Evolutionary conservation across 2,888 invertebrate species (phyloP).

Genomic region (Cheilosia vulpina): DNA sequence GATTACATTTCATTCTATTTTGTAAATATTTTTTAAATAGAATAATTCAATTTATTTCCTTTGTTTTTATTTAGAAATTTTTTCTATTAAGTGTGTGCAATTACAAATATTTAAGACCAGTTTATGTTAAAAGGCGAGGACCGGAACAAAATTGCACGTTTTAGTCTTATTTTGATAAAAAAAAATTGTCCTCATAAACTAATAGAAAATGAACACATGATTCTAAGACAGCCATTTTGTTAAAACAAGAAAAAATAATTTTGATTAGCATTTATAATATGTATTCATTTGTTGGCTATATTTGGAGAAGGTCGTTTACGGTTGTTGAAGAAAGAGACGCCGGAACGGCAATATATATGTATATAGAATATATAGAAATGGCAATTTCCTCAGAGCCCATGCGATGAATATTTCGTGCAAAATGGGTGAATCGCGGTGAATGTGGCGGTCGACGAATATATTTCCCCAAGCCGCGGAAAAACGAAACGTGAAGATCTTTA

Average conservation of each 20-base stretch:
- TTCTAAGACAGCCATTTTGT: conserved; percentile 53
- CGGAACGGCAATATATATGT: background rate
- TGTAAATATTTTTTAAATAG: conserved; percentile 24
- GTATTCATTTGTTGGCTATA: background rate
- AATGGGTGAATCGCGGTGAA: too few relatives aligned
- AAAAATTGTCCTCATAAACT: conserved; percentile 23
- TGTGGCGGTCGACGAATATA: too few relatives aligned
- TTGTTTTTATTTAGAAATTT: conserved; percentile 8
- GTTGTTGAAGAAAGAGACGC: background rate
- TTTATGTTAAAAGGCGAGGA: conserved; percentile 22
- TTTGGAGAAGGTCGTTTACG: conserved; percentile 12
- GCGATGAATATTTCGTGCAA: too few relatives aligned
- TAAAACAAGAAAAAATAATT: conserved; percentile 22
- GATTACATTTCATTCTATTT: conserved; percentile 22
- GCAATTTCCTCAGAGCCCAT: too few relatives aligned
- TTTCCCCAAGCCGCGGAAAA: too few relatives aligned
- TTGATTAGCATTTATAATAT: conserved; percentile 17
- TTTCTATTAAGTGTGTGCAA: conserved; percentile 36
- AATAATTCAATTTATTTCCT: background rate
- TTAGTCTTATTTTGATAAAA: conserved; percentile 30
- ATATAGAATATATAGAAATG: too few relatives aligned
- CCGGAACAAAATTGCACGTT: conserved; percentile 49
- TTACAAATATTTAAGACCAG: background rate
- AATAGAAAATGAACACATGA: conserved; percentile 57
- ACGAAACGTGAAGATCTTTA: too few relatives aligned